A percentile compares a stretch with the other conserved stretches of the same genome.
Conservation (phyloP, 2,888 invertebrate species). For the Lydus trimaculatus region DNA sequence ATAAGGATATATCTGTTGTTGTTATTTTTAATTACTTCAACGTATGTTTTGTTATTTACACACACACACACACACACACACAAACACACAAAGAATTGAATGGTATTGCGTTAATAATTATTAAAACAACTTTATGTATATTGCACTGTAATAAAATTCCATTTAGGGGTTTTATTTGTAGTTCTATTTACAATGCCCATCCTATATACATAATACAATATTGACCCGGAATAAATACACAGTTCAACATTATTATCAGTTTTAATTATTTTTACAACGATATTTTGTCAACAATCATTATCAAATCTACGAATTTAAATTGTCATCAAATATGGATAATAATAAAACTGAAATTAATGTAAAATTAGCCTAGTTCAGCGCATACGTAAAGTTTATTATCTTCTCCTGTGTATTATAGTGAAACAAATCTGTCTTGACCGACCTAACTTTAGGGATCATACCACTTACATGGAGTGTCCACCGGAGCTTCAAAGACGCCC, state of each 20-base stretch:
- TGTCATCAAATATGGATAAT: not conserved
- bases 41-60: not conserved
- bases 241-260: slow-evolving; percentile 2
- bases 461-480: too few species aligned
- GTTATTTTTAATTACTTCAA: not conserved
- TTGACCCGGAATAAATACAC: slow-evolving; percentile 24
- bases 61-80: not conserved
- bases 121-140: not conserved
- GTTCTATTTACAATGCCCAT: not conserved
- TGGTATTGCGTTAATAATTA: not conserved
- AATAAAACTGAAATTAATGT: not conserved
- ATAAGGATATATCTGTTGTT: not conserved
- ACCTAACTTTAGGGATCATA: too few species aligned
- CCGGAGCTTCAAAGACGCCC: too few species aligned
- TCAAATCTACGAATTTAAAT: not conserved
- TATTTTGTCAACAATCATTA: not conserved
- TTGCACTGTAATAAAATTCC: slow-evolving; percentile 1
- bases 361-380: too few species aligned
- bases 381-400: too few species aligned
- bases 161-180: slow-evolving; percentile 3
- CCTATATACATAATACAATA: slow-evolving; percentile 12
- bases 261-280: not conserved
- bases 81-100: not conserved
- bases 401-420: too few species aligned
- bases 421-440: too few species aligned